phyloP scores from a whole-genome alignment of 2,888 invertebrate genomes.

The Cartodere bifasciata region DNA sequence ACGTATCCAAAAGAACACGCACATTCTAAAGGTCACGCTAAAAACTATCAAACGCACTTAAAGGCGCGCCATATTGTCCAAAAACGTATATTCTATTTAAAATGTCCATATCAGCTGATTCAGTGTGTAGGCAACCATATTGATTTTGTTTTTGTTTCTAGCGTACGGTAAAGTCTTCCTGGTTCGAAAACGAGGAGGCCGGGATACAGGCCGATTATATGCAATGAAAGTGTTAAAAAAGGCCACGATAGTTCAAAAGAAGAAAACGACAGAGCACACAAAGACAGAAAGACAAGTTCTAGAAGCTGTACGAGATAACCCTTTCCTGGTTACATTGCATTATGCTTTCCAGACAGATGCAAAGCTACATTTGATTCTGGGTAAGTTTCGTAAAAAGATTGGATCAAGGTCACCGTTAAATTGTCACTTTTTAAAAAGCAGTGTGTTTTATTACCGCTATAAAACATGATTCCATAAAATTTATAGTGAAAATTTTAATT shows the following conservation, averaged over 20 bases:
- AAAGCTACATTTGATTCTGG: constrained; percentile 90
- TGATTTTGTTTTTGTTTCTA: constrained; percentile 36
- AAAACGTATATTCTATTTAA: too few relatives aligned
- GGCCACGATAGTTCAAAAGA: constrained; percentile 85
- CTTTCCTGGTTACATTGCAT: constrained; percentile 91
- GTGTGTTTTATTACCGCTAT: too few relatives aligned
- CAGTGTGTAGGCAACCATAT: too few relatives aligned
- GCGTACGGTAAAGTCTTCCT: constrained; percentile 94
- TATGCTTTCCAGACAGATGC: constrained; percentile 98
- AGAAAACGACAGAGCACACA: constrained; percentile 94
- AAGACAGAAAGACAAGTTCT: constrained; percentile 93
- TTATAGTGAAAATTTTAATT: too few relatives aligned
- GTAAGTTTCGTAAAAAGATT: constrained; percentile 58
- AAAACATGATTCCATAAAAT: too few relatives aligned
- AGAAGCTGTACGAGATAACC: constrained; percentile 87
- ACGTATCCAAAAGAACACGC: too few relatives aligned
- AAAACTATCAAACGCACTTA: too few relatives aligned
- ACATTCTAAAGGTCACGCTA: too few relatives aligned
- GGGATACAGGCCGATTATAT: constrained; percentile 81
- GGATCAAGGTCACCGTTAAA: too few relatives aligned
- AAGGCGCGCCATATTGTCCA: too few relatives aligned
- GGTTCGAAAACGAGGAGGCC: constrained; percentile 79
- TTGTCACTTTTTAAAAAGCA: too few relatives aligned
- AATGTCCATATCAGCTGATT: too few relatives aligned
- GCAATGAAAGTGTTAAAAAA: constrained; percentile 98